Evolutionary conservation across 2,797 vertebrate species (phyloP).

Genomic region (Pangasius krempfi): DNA sequence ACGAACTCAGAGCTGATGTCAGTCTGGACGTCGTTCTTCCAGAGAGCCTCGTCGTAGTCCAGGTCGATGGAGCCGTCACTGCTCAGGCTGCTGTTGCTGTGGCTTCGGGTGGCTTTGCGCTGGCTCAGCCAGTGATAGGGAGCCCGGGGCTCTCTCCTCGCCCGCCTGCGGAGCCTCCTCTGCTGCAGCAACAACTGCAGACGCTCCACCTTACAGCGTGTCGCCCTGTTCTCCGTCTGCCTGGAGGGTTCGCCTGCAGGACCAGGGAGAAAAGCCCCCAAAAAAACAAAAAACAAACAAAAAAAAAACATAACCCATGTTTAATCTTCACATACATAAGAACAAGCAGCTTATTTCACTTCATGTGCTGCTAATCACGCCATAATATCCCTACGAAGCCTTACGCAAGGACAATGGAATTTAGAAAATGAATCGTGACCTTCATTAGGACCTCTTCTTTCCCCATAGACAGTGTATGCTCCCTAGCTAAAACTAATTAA

Average conservation of each 20-base stretch:
- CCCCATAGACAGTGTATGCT: not conserved
- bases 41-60: conserved; percentile 81
- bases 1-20: conserved; percentile 82
- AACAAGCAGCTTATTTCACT: not conserved
- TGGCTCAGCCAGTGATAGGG: conserved; percentile 77
- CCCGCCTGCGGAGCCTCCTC: conserved; percentile 81
- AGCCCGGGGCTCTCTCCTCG: conserved; percentile 74
- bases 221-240: conserved; percentile 85
- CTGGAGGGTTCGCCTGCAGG: conserved; percentile 76
- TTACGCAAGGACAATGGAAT: not conserved
- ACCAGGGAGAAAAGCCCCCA: not conserved
- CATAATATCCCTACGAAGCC: not conserved
- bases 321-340: not conserved
- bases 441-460: not conserved
- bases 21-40: conserved; percentile 80
- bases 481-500: not conserved
- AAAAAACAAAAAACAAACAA: too few species aligned
- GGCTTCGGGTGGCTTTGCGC: conserved; percentile 75
- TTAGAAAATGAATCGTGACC: not conserved
- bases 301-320: not conserved
- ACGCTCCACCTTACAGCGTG: conserved; percentile 88
- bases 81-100: conserved; percentile 74
- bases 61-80: conserved; percentile 74
- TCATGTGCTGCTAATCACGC: not conserved
- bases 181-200: conserved; percentile 90